Percentiles rank a stretch among this genome's conserved stretches.
Conservation (phyloP, 2,888 invertebrate species). For the Monoplex corrugatus region DNA sequence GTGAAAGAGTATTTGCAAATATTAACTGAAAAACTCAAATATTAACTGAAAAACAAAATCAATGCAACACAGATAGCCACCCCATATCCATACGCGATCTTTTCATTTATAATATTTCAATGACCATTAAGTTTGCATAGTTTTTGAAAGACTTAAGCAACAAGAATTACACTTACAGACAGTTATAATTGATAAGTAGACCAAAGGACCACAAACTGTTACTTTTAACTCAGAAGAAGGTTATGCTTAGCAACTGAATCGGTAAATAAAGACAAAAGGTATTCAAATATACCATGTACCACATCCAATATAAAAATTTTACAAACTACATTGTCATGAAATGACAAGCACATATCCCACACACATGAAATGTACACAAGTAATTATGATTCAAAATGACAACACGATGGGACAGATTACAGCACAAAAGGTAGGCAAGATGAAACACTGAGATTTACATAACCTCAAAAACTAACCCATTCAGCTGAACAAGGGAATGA, state of each 20-base stretch:
- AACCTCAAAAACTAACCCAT: constrained; percentile 3
- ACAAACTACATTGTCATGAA: too few species aligned
- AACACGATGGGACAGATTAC: not conserved
- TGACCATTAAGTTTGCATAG: not conserved
- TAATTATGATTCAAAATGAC: not conserved
- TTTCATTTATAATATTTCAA: not conserved
- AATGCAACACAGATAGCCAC: too few species aligned
- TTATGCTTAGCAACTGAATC: too few species aligned
- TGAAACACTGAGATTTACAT: constrained; percentile 7
- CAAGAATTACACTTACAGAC: not conserved
- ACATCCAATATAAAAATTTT: too few species aligned
- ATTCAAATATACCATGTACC: too few species aligned
- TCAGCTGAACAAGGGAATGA: constrained; percentile 32
- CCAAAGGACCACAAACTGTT: not conserved
- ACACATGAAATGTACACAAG: too few species aligned
- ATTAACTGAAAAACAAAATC: not conserved
- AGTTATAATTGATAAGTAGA: too few species aligned
- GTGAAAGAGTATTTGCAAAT: too few species aligned
- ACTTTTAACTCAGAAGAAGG: too few species aligned
- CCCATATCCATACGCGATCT: not conserved
- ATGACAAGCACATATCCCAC: too few species aligned
- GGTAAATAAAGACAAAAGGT: too few species aligned
- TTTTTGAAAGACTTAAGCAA: not conserved
- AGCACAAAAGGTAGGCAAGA: not conserved
- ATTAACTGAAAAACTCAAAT: not conserved